phyloP scores from a whole-genome alignment of 2,888 invertebrate genomes.

The Lasiommata megera region DNA sequence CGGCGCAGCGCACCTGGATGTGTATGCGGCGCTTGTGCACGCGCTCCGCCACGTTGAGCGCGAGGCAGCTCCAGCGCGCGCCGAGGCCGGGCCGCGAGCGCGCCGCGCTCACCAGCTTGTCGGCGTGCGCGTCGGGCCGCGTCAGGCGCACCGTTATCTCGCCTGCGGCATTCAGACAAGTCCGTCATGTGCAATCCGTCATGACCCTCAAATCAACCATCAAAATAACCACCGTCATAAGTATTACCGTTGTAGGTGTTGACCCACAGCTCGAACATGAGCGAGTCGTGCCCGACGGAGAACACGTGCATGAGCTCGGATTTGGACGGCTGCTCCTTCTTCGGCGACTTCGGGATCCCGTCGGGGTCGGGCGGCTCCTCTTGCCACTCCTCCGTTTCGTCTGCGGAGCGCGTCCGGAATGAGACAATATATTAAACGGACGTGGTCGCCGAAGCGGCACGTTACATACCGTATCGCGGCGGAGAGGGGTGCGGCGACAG shows the following conservation, averaged over 20 bases:
- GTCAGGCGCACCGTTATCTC: constrained; percentile 71
- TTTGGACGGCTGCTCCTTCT: constrained; percentile 13
- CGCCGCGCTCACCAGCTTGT: constrained; percentile 75
- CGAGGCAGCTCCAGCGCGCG: constrained; percentile 81
- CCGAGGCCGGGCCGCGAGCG: constrained; percentile 62
- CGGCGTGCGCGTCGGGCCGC: constrained; percentile 73
- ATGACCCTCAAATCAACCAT: too few relatives aligned
- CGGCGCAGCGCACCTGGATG: constrained; percentile 60
- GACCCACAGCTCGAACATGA: constrained; percentile 83
- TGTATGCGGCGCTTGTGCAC: constrained; percentile 79
- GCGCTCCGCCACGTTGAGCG: constrained; percentile 80
- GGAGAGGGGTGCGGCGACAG: constrained; percentile 48
- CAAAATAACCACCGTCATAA: too few relatives aligned
- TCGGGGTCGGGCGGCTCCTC: constrained; percentile 45
- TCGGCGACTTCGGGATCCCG: constrained; percentile 26
- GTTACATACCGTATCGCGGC: not conserved
- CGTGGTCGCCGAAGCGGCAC: too few relatives aligned
- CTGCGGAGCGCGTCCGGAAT: too few relatives aligned
- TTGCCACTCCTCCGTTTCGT: constrained; percentile 44
- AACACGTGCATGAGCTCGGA: constrained; percentile 75
- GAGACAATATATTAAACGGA: not conserved
- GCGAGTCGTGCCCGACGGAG: constrained; percentile 83
- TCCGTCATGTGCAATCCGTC: too few relatives aligned
- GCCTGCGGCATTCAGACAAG: constrained; percentile 46
- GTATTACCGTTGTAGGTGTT: constrained; percentile 65